Evolutionary conservation across 2,113 vertebrate genomes (phyloP), one percentile per base, ranked within the genome.

Genomic region (Laticauda laticaudata): DNA sequence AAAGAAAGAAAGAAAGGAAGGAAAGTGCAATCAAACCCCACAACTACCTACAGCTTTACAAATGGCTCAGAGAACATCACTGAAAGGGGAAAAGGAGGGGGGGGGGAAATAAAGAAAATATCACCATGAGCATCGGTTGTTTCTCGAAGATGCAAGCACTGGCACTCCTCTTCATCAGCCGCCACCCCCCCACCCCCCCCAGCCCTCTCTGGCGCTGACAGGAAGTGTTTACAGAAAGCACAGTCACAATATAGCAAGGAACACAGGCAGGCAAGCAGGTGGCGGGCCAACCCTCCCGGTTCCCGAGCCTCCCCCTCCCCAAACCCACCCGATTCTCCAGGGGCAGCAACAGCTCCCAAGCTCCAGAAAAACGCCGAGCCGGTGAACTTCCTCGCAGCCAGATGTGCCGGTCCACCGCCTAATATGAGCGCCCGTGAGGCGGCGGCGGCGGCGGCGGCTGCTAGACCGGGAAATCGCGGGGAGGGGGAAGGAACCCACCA

Each of bases 211-310:
- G 69, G 91, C 75, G 14, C 56, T 75, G 81, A 34, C 88, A 92
- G 93, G 91, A 94, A 90, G 88, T 87, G 81, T 94, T 94, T 94
- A 92, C 94, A 95, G 87, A 93, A 94, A 94, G 94, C 93, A 94
- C 24, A 90, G 95, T 85, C 96, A 95, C 90, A 94, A 89, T 39
- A 34, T 6, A 39, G 89, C 92, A 53, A 90, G 87, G 57, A 56
- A 93, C 69, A n/a, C 81, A 53, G 54, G 39, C 3, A 43, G 90
- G 92, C 91, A 94, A 92, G 94, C 94, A 94, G 95, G 93, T 95
- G 94, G 94, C 92, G 88, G 56, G 51, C 75, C 24, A 61, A 55
- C 57, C 69, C 24, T 75, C 85, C 89, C 94, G 81, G 81, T 11
- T 59, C 5, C 39, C 1, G 2, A 51, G 3, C 26, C 18, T 51